Percentiles rank a stretch among this genome's conserved stretches.
These are phyloP conservation scores for Pogonognathellus flavescens DNA, from an alignment of 1,140 invertebrate genomes.

Conservation along the genomic window DNA sequence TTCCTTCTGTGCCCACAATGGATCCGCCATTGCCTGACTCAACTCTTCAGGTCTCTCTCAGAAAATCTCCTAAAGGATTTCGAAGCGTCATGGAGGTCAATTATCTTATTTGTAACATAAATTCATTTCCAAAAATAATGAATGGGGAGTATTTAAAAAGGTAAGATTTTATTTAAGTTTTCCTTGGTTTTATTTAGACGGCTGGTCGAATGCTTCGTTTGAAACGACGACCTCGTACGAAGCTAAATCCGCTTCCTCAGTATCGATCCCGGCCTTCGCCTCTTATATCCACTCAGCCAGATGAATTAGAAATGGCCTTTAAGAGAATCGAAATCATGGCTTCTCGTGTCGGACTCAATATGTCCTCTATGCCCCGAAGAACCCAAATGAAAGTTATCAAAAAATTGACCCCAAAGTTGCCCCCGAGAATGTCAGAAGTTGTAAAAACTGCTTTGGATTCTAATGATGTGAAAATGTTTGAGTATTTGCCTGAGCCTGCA, in stretches of 20 bases:
- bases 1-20: slow-evolving; percentile 61
- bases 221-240: slow-evolving; percentile 32
- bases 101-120: slow-evolving; percentile 7
- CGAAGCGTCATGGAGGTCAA: slow-evolving; percentile 42
- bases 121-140: too few species aligned
- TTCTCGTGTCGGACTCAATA: slow-evolving; percentile 64
- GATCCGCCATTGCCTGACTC: slow-evolving; percentile 60
- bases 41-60: neutral
- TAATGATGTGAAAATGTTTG: slow-evolving; percentile 61
- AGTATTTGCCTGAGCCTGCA: slow-evolving; percentile 63
- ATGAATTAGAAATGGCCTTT: slow-evolving; percentile 64
- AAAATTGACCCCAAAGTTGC: slow-evolving; percentile 59
- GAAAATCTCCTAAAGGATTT: slow-evolving; percentile 37
- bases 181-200: slow-evolving; percentile 15
- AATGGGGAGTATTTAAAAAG: too few species aligned
- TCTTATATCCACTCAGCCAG: slow-evolving; percentile 56
- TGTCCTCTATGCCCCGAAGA: slow-evolving; percentile 64
- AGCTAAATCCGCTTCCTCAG: slow-evolving; percentile 50
- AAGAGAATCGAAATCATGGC: slow-evolving; percentile 67
- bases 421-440: slow-evolving; percentile 51
- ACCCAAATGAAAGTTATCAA: slow-evolving; percentile 65
- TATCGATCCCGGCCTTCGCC: slow-evolving; percentile 59
- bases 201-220: slow-evolving; percentile 45
- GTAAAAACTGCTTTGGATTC: slow-evolving; percentile 58
- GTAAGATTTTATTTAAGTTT: neutral